Base-by-base conservation (phyloP, 2,797 vertebrate genomes). In the Phoebastria nigripes region DNA sequence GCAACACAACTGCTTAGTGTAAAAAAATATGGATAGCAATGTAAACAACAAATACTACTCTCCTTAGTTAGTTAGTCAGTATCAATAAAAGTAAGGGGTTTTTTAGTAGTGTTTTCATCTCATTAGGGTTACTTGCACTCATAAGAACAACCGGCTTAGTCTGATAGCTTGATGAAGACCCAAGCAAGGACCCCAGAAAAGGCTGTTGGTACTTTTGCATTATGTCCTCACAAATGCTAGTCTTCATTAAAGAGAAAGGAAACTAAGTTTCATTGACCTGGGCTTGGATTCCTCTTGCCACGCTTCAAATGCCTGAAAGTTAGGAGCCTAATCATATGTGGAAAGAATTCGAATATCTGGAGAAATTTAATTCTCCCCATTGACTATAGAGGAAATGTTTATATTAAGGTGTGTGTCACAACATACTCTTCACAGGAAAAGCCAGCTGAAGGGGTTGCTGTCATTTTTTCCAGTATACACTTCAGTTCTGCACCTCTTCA, bases 1-100 rank as follows among this genome's bases (percentile, higher is more conserved):
- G 65, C 78, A 96, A 90, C 89, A 78, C 47, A 93, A 94, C 47
- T 77, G 72, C 82, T 82, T 94, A 93, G 69, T 49, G 47, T 51
- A 94, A 86, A 85, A 89, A 89, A 58, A 4, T 35, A 79, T 15
- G 15, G 46, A 52, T 77, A 87, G 22, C 41, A 90, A 56, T 82
- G 19, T 44, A 95, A 89, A 87, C 54, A 93, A 82, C 35, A 90
- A 87, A 49, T 74, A 70, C 26, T 63, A 56, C 33, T 56, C 15
- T 67, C 52, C 77, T 89, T 69, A 85, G 14, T 56, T 37, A 46
- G 41, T 52, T 56, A 51, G 63, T 86, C 20, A 73, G 59, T 42
- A 93, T 55, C 33, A 79, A 55, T 81, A 86, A 61, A 47, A 74
- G 5, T 7, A 58, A 49, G 16, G 6, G 8, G 1, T 1, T 1